Conservation (phyloP, 2,888 invertebrate genomes). For the Amiota minor region DNA sequence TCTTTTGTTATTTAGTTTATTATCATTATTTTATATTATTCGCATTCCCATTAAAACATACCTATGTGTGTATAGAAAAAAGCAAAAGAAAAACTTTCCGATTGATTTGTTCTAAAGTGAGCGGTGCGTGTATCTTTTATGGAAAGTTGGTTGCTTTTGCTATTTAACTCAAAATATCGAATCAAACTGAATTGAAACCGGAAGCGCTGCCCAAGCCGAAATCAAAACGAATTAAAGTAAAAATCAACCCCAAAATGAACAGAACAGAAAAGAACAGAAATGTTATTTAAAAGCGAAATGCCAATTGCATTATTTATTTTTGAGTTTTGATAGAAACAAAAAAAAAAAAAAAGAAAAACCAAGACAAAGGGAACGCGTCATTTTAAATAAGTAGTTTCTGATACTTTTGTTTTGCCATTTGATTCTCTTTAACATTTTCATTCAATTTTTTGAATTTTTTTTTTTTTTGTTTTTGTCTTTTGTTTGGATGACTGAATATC, state of each 20-base stretch:
- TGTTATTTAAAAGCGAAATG: constrained; percentile 5
- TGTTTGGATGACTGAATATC: constrained; percentile 20
- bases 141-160: constrained; percentile 27
- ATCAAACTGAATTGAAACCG: constrained; percentile 48
- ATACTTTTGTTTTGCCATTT: not conserved
- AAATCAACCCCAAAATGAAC: constrained; percentile 42
- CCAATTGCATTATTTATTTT: constrained; percentile 48
- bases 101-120: constrained; percentile 65
- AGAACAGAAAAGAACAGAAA: constrained; percentile 43
- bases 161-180: not conserved
- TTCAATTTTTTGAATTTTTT: constrained; percentile 11
- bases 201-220: constrained; percentile 51
- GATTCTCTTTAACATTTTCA: not conserved
- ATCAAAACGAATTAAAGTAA: constrained; percentile 32
- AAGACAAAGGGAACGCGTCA: constrained; percentile 42
- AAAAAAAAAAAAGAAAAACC: constrained; percentile 26
- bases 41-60: not conserved
- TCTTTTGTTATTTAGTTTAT: not conserved
- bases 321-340: constrained; percentile 36
- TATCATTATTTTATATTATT: constrained; percentile 22
- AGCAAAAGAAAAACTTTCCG: constrained; percentile 54
- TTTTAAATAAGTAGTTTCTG: constrained; percentile 25
- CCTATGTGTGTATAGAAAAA: no score
- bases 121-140: constrained; percentile 5
- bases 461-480: not conserved